These are phyloP conservation scores for Motacilla tschutschensis DNA, from an alignment of 2,113 vertebrate genomes.

Conservation along the genomic window DNA sequence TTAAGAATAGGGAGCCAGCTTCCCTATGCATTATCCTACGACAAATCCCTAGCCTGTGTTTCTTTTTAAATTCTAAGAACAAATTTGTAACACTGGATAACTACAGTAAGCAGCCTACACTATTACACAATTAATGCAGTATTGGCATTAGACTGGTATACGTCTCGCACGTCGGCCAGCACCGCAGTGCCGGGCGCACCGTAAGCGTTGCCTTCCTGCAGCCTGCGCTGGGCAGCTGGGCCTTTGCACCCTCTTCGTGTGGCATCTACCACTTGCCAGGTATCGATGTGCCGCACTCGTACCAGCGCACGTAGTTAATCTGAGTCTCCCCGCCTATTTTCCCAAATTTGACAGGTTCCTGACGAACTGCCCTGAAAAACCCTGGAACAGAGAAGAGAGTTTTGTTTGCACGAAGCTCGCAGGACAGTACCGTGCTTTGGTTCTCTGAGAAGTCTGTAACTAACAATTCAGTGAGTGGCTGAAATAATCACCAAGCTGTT, in stretches of 20 bases:
- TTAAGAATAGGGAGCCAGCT: constrained; percentile 94
- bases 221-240: background rate
- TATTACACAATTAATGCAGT: constrained; percentile 74
- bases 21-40: constrained; percentile 82
- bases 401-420: background rate
- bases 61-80: constrained; percentile 4
- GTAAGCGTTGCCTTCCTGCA: background rate
- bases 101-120: constrained; percentile 79
- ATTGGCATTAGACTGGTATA: constrained; percentile 67
- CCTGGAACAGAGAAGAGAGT: constrained; percentile 69
- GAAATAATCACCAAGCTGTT: fast-evolving
- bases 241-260: background rate
- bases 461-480: fast-evolving
- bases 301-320: constrained; percentile 92
- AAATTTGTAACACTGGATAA: constrained; percentile 79
- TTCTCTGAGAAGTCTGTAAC: too few relatives aligned
- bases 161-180: constrained; percentile 59
- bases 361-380: constrained; percentile 90
- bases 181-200: constrained; percentile 21
- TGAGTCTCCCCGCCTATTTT: constrained; percentile 90
- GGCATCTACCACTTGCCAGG: constrained; percentile 93
- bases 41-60: constrained; percentile 47
- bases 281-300: constrained; percentile 94
- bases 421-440: background rate
- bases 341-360: constrained; percentile 93